phyloP scores from a whole-genome alignment of 2,888 invertebrate species.

The Tridacna crocea region DNA sequence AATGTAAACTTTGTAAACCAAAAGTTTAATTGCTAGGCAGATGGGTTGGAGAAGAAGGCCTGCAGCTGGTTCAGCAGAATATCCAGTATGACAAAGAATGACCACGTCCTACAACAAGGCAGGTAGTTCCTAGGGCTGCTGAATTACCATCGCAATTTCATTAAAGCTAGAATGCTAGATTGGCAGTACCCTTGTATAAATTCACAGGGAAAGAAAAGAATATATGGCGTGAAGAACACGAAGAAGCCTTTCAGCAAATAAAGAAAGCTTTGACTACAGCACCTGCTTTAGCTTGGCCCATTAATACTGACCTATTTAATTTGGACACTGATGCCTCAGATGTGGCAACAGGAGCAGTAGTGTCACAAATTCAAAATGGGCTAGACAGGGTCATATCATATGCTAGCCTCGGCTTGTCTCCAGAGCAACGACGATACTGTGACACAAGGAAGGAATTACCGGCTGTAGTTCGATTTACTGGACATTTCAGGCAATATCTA shows the following conservation, averaged over 20 bases:
- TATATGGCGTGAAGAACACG: conserved; percentile 40
- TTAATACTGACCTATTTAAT: conserved; percentile 28
- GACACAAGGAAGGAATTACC: conserved; percentile 15
- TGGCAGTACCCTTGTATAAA: conserved; percentile 47
- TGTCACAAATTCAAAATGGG: conserved; percentile 56
- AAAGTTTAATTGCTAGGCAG: conserved; percentile 36
- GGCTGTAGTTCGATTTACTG: conserved; percentile 17
- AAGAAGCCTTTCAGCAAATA: conserved; percentile 28
- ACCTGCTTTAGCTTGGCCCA: conserved; percentile 46
- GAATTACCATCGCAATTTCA: conserved; percentile 35
- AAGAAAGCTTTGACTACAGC: conserved; percentile 26
- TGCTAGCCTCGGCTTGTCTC: conserved; percentile 35
- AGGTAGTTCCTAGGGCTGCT: conserved; percentile 20
- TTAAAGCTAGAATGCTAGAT: conserved; percentile 43
- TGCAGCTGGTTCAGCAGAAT: background rate
- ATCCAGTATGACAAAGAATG: conserved; percentile 6
- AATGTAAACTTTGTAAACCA: conserved; percentile 28
- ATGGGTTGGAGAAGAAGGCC: conserved; percentile 9
- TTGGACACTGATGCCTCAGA: conserved; percentile 41
- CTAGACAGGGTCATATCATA: conserved; percentile 49
- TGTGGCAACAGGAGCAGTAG: conserved; percentile 55
- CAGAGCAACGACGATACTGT: background rate
- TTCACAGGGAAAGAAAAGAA: conserved; percentile 43
- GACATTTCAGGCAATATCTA: conserved; percentile 26
- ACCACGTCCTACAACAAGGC: conserved; percentile 6